phyloP scores from a whole-genome alignment of 2,797 vertebrate genomes.

The Numenius phaeopus region DNA sequence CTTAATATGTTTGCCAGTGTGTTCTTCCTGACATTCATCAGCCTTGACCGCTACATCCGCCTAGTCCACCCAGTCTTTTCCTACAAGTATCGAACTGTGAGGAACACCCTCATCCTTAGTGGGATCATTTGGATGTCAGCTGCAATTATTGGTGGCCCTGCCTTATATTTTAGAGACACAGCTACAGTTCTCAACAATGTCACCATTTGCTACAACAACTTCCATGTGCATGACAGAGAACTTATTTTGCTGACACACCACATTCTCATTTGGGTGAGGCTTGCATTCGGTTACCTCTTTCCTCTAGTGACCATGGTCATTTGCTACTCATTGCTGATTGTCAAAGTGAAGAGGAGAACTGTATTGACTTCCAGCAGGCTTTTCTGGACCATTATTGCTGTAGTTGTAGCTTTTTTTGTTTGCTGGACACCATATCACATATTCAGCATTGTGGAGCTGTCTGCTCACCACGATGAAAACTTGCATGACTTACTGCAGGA shows the following conservation, averaged over 20 bases:
- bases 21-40: conserved; percentile 92
- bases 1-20: conserved; percentile 97
- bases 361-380: conserved; percentile 85
- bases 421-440: conserved; percentile 95
- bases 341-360: conserved; percentile 80
- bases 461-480: conserved; percentile 80
- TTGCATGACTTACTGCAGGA: conserved; percentile 82
- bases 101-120: conserved; percentile 76
- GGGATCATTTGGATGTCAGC: conserved; percentile 85
- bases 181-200: conserved; percentile 74
- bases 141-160: conserved; percentile 83
- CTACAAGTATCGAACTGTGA: conserved; percentile 83
- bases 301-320: conserved; percentile 90
- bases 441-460: conserved; percentile 93
- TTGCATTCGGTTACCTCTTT: conserved; percentile 89
- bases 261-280: conserved; percentile 85
- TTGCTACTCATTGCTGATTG: conserved; percentile 86
- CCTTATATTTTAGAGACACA: conserved; percentile 89
- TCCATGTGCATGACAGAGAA: conserved; percentile 79
- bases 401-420: conserved; percentile 92
- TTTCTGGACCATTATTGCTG: conserved; percentile 88
- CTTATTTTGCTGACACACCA: conserved; percentile 83
- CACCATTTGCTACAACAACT: conserved; percentile 93
- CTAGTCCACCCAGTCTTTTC: conserved; percentile 85
- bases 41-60: conserved; percentile 90